Evolutionary conservation across 2,797 vertebrate species (phyloP).

Genomic region (Hylomyscus alleni): DNA sequence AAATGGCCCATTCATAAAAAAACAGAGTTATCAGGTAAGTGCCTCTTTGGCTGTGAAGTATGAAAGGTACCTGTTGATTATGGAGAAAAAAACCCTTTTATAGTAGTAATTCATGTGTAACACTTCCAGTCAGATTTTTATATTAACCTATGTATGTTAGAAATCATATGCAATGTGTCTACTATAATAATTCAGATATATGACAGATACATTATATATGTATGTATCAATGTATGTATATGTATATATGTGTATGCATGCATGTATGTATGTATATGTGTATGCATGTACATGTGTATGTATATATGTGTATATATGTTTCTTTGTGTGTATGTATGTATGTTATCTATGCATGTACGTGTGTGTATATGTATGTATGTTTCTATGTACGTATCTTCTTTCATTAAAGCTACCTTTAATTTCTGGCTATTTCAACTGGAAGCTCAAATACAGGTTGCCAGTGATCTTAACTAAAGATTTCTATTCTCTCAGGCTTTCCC

Average conservation of each 20-base stretch:
- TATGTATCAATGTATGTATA: background rate
- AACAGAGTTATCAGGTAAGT: slow-evolving; percentile 17
- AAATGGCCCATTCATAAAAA: slow-evolving; percentile 47
- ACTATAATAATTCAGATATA: background rate
- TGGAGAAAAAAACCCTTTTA: background rate
- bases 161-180: background rate
- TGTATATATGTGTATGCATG: background rate
- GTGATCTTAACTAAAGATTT: background rate
- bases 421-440: background rate
- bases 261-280: too few relatives aligned
- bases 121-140: background rate
- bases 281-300: background rate
- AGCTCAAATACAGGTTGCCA: background rate
- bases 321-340: background rate
- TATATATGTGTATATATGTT: too few relatives aligned
- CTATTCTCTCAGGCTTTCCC: background rate
- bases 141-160: background rate
- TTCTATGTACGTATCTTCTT: background rate
- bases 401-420: background rate
- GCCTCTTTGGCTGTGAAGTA: background rate
- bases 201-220: background rate
- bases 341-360: background rate
- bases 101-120: slow-evolving; percentile 41
- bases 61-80: slow-evolving; percentile 7
- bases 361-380: too few relatives aligned